Conservation (phyloP, 2,888 invertebrate species). For the Ischnus inquisitorius region DNA sequence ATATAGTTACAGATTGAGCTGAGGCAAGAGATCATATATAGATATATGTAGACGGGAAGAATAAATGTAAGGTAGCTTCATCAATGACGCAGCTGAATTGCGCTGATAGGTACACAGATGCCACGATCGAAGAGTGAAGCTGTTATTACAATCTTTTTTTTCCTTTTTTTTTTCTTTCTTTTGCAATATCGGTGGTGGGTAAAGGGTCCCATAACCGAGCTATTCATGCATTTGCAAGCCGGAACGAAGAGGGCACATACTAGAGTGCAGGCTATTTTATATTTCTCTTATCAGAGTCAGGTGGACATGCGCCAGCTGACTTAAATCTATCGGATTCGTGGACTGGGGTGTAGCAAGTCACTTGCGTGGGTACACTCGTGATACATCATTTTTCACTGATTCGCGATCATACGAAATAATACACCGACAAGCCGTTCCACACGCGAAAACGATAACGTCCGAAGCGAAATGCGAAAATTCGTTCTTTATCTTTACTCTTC, state of each 20-base stretch:
- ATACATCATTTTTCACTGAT: slow-evolving; percentile 77
- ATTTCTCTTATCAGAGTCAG: slow-evolving; percentile 74
- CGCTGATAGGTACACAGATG: slow-evolving; percentile 56
- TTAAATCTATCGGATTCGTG: slow-evolving; percentile 66
- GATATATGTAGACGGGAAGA: slow-evolving; percentile 23
- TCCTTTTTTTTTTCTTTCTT: slow-evolving; percentile 10
- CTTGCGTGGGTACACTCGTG: slow-evolving; percentile 63
- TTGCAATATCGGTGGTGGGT: slow-evolving; percentile 27
- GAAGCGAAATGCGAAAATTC: too few relatives aligned
- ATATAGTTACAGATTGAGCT: slow-evolving; percentile 76
- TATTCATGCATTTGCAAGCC: slow-evolving; percentile 72
- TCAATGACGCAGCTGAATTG: slow-evolving; percentile 41
- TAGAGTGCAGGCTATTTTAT: slow-evolving; percentile 83
- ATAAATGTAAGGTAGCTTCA: slow-evolving; percentile 35
- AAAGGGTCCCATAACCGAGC: slow-evolving; percentile 68
- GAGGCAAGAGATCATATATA: slow-evolving; percentile 80
- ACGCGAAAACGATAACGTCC: slow-evolving; percentile 51
- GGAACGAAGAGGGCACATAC: slow-evolving; percentile 78
- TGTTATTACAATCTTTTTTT: slow-evolving; percentile 32
- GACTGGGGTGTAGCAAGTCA: slow-evolving; percentile 54
- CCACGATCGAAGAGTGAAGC: slow-evolving; percentile 57
- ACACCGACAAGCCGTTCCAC: slow-evolving; percentile 20
- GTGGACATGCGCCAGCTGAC: slow-evolving; percentile 84
- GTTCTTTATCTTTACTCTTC: not conserved
- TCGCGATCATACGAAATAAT: not conserved